Evolutionary conservation across 2,113 vertebrate genomes (phyloP), one percentile per base, ranked within the genome.

Genomic region (Notothenia coriiceps): DNA sequence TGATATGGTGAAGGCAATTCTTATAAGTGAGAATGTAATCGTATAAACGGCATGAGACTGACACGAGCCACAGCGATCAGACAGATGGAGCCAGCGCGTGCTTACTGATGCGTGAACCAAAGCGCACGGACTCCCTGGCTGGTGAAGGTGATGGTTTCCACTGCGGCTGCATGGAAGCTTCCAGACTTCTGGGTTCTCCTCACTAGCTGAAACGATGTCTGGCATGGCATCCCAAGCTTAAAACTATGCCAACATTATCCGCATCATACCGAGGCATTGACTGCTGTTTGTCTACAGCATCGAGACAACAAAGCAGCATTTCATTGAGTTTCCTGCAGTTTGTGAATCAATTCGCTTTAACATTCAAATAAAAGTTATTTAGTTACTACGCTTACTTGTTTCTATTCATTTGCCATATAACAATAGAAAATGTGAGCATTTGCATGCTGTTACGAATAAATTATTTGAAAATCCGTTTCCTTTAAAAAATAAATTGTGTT

Each of bases 221-320:
- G 76, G 86, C 83, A 84, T 89, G 76, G 86, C 83, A 84, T 89
- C 89, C 88, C 82, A 90, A 88, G 84, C 88, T 80, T 84, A 90
- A 84, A 70, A 65, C 64, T 79, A 89, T 74, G 86, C 86, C 72
- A 65, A 50, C 51, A 71, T 54, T 14, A 62, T 70, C 69, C 33
- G 33, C 59, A 83, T 74, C 72, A 46, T 13, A 44, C 35, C 17
- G 49, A 55, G 47, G 83, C 86, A 49, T 90, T 46, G 62, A 61
- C 18, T 84, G 60, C 0, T 76, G 63, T 85, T 69, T 79, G 54
- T 17, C 4, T 5, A 6, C 20, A 35, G 35, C 20, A 46, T n/a
- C 10, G 61, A 72, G 44, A 72, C 52, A 52, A 29, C 43, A 64
- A 60, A 5, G 17, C 15, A 14, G 3, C 15, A 33, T 46, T 35